Base-by-base conservation (phyloP, 2,113 vertebrate genomes). In the human (Homo sapiens) region DNA sequence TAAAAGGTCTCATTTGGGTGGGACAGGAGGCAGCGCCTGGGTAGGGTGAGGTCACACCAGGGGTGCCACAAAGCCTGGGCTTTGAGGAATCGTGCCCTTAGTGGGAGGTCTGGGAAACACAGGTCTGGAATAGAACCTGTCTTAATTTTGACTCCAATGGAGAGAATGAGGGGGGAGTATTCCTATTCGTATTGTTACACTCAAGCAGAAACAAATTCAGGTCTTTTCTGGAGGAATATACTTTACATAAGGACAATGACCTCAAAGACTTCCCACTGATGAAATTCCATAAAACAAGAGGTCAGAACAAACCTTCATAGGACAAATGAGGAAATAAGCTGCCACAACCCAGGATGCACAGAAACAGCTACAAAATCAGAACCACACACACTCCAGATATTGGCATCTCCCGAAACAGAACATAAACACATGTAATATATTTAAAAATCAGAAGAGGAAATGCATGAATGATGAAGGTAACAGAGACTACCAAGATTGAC, bases 361-460 rank as follows among this genome's bases (percentile, higher is more conserved):
- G 94, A 66, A 52, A 4, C 38, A 14, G 3, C 57, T 6, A 16
- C 89, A 17, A 17, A 13, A 27, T 59, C 79, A 38, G 73, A 70
- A 4, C n/a, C 2, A 6, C 30, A n/a, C 16, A 16, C 5, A 8
- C 16, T 5, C 9, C 27, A 6, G 52, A 4, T 0, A 0, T 0
- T 14, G 14, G 61, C 5, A 22, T 11, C 8, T 2, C 14, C 7
- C 52, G n/a, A 80, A 22, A 5, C 43, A 0, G 73, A 27, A 45
- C 6, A 6, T 2, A 43, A 43, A 27, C 16, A 30, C 5, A 1
- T 8, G 3, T 75, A n/a, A 75, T 23, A 30, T 1, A 17, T 5
- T 66, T 18, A 55, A 52, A 75, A 72, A 64, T 13, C 5, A 30
- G 35, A 75, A 64, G 35, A 43, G 66, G 52, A 55, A 5, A 45